Evolutionary conservation across 1,140 invertebrate species (phyloP).

Genomic region (Dinothrombium tinctorium): DNA sequence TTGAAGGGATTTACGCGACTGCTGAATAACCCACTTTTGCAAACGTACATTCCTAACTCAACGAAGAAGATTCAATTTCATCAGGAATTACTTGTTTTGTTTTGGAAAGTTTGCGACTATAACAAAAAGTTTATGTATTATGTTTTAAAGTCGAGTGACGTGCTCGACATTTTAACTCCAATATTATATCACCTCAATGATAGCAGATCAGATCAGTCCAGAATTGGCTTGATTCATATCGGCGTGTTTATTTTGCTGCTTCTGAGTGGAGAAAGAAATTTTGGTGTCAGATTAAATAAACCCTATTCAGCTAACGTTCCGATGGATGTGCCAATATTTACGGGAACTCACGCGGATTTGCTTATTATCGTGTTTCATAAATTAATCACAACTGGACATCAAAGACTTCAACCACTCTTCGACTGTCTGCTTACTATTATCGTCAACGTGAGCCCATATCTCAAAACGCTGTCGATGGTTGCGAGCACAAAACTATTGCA

Average conservation of each 20-base stretch:
- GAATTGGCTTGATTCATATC: constrained; percentile 92
- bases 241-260: constrained; percentile 96
- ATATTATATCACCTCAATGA: constrained; percentile 95
- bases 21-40: constrained; percentile 83
- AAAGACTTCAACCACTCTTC: constrained; percentile 86
- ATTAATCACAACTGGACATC: constrained; percentile 96
- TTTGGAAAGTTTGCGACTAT: constrained; percentile 99
- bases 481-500: constrained; percentile 91
- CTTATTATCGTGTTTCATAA: constrained; percentile 97
- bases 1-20: constrained; percentile 79
- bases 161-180: constrained; percentile 86
- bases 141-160: constrained; percentile 92
- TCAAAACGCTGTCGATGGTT: constrained; percentile 97
- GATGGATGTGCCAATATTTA: constrained; percentile 98
- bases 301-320: constrained; percentile 87
- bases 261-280: constrained; percentile 91
- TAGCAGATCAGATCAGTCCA: constrained; percentile 13
- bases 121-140: constrained; percentile 99
- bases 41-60: constrained; percentile 94
- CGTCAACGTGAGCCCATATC: constrained; percentile 95
- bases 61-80: constrained; percentile 91
- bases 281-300: constrained; percentile 95
- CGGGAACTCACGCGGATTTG: constrained; percentile 89
- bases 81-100: constrained; percentile 88
- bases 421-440: constrained; percentile 93